These are phyloP conservation scores for Myotis davidii DNA, from an alignment of 2,113 vertebrate genomes.

Conservation along the genomic window DNA sequence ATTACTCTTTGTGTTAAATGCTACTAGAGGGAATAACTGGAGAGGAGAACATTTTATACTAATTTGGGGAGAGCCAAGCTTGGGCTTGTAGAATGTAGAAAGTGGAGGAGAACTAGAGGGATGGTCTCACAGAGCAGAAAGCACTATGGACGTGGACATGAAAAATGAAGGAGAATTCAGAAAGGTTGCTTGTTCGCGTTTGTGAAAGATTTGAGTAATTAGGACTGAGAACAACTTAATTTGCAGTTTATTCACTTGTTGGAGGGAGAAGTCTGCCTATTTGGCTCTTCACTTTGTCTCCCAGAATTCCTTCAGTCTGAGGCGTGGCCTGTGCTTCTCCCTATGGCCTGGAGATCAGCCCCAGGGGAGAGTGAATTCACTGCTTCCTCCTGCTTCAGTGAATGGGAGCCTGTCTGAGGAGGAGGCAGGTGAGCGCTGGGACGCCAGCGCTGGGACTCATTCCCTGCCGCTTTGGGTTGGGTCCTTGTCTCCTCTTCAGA, in stretches of 20 bases:
- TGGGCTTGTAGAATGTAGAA: neutral
- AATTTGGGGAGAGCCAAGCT: neutral
- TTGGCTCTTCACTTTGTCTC: neutral
- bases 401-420: neutral
- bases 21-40: neutral
- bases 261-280: neutral
- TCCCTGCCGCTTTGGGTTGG: neutral
- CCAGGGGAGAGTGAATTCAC: neutral
- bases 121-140: neutral
- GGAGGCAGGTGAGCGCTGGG: neutral
- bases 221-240: neutral
- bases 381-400: neutral
- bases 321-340: neutral
- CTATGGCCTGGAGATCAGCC: neutral
- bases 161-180: neutral
- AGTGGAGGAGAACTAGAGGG: neutral
- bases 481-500: neutral
- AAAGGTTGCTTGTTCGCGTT: neutral
- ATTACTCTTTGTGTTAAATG: neutral
- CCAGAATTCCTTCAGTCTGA: neutral
- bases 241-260: neutral
- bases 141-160: neutral
- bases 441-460: neutral
- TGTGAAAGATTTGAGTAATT: neutral
- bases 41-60: neutral